Conservation (phyloP, 1,140 invertebrate species). For the Sinonovacula constricta region DNA sequence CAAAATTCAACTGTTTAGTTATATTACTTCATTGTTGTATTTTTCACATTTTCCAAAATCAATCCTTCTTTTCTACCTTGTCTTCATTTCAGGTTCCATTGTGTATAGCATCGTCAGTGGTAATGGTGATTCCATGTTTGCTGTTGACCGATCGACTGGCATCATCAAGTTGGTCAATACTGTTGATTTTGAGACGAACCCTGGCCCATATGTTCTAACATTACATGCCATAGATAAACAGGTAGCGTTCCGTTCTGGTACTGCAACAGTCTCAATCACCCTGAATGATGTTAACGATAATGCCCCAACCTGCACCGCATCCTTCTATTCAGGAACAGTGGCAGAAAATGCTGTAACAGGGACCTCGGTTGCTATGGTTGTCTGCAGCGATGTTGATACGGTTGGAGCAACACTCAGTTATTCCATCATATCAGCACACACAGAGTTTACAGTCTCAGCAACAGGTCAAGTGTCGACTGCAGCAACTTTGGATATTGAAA, state of each 20-base stretch:
- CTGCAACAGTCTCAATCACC: constrained; percentile 54
- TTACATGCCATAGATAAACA: constrained; percentile 57
- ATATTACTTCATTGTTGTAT: too few relatives aligned
- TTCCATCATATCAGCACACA: constrained; percentile 47
- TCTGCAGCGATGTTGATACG: constrained; percentile 58
- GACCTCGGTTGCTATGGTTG: constrained; percentile 47
- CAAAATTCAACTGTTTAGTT: too few relatives aligned
- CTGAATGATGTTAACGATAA: constrained; percentile 66
- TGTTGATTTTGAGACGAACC: constrained; percentile 58
- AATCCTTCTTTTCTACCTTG: too few relatives aligned
- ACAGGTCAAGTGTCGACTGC: constrained; percentile 48
- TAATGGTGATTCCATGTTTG: constrained; percentile 56
- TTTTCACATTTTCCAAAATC: too few relatives aligned
- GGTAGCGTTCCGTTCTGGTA: constrained; percentile 47
- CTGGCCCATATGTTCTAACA: constrained; percentile 46
- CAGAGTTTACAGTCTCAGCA: constrained; percentile 39
- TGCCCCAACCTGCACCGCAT: constrained; percentile 52
- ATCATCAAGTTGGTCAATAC: constrained; percentile 36
- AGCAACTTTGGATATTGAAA: constrained; percentile 32
- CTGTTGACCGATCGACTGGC: constrained; percentile 54
- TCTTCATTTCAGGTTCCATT: constrained; percentile 34
- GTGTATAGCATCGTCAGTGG: constrained; percentile 52
- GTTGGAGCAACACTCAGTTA: constrained; percentile 53
- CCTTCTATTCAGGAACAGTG: constrained; percentile 50
- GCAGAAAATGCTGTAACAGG: constrained; percentile 43